Base-by-base conservation (phyloP, 2,113 vertebrate genomes). In the Holacanthus passer region DNA sequence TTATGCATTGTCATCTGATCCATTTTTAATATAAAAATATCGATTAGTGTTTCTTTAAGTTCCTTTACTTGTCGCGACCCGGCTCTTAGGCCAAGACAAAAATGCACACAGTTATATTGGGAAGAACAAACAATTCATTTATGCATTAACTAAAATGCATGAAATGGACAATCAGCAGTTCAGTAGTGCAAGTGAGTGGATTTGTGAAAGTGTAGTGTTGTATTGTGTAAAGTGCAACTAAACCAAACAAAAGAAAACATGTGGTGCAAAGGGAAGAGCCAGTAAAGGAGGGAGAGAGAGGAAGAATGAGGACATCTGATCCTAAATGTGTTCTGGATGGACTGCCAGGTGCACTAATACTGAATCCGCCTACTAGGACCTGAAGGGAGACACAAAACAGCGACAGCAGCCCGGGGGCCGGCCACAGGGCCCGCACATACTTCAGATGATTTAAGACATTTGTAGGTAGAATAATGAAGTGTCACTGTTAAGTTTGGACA, bases 401-500 rank as follows among this genome's bases (percentile, higher is more conserved):
- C 27, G 14, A 9, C 20, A 27, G 22, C 22, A 41, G 12, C 11
- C 35, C 13, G 7, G 2, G 2, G 35, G 12, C 22, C 37, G 17
- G 22, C 35, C 37, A 64, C 37, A 39, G 20, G 22, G 37, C 22
- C 0, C 0, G n/a, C 27, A n/a, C 37, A 32, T n/a, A 48, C 13
- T 65, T 50, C 12, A 22, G 20, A 62, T 64, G 14, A 56, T 47
- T 63, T 32, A 24, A 55, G 32, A 4, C 45, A 31, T 64, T 63
- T 35, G n/a, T 39, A 29, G 65, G 17, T 43, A 31, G 47, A 39
- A 56, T 39, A 11, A 68, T 43, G 55, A 60, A 71, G 7, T 71
- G 55, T 19, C 17, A 63, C 31, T 60, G 31, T 78, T 65, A 48
- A 59, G 43, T 45, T 76, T 69, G 56, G 59, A 73, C 58, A 37